Base-by-base conservation (phyloP, 2,888 invertebrate species). In the Cantharis lateralis region DNA sequence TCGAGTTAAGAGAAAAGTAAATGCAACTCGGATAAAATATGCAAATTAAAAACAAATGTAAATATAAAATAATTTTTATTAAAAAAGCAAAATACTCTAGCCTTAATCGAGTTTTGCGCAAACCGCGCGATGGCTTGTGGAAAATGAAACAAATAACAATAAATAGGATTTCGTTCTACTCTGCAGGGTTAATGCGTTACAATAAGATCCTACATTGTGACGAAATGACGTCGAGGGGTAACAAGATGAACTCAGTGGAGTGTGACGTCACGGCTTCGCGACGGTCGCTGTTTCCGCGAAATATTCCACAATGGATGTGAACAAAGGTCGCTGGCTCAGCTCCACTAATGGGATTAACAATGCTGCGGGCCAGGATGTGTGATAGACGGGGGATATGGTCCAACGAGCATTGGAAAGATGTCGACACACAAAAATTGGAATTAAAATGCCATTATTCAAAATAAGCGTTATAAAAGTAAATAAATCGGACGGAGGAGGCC, bases 181-280 rank as follows among this genome's bases (percentile, higher is more conserved):
- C 72, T 61, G 69, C 71, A 74, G 74, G 76, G 71, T 74, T 78
- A 74, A 74, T 71, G 76, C 71, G 76, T 69, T 28, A 70, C 74
- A 73, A 76, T 70, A 68, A 66, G 64, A 74, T 66, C 64, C 70
- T 74, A 78, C 75, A 80, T 81, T 81, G 81, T 81, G 80, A 81
- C 77, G 75, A 77, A 78, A 80, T 81, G 80, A 81, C 81, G 81
- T 81, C 81, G 76, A 72, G 78, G 78, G 82, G 79, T 78, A 78
- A 78, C 78, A 76, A 88, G 88, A 88, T 87, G 88, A 88, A 89
- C 87, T 88, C 89, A 88, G 87, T 88, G 88, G 88, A 84, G 88
- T 89, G 89, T 88, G 89, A 89, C 89, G 89, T 89, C 89, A 89
- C 88, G 88, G 88, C 82, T 81, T 81, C 82, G 83, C 83, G 85